Evolutionary conservation across 2,888 invertebrate genomes (phyloP), one percentile per base, ranked within the genome.

Genomic region (Drosophila parthenogenetica): DNA sequence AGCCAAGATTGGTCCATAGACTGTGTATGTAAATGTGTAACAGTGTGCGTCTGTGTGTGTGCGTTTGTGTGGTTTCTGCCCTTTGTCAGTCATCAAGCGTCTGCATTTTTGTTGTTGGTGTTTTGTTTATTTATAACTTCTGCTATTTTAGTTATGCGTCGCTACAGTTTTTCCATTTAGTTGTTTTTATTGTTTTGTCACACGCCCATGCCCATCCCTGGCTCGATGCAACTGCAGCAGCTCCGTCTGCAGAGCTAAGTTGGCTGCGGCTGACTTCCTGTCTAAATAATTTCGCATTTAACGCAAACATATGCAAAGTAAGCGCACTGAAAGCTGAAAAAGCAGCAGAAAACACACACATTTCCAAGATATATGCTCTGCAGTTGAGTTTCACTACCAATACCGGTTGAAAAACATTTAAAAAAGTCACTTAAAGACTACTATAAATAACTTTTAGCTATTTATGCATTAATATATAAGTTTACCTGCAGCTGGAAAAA

Each of bases 261-360:
- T 35, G 45, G 71, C 69, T 40, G 70, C 68, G 81, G 49, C 71
- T 73, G 84, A 79, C 81, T 82, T 82, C 84, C 84, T 84, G 84
- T 84, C 69, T 60, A 84, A 85, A 79, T 81, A 81, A 84, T 82
- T 74, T 70, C 79, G 65, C 70, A 74, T 65, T 71, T 59, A 66
- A 66, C 43, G 68, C 75, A 80, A 78, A 75, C 73, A 81, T 62
- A 79, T 70, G 76, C 71, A 50, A 66, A 68, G 80, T 39, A 62
- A 68, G 53, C 51, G 54, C 60, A 48, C 14, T 19, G 37, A 35
- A n/a, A 39, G 8, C 17, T 10, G 7, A 32, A 55, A 50, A 19
- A 11, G 1, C 49, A 37, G 13, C 32, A 42, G 17, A 42, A 49
- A 32, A 35, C 7, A 16, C 19, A 39, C 29, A 8, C 10, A 1